Percentiles rank a stretch among this genome's conserved stretches.
Conservation (phyloP, 2,113 vertebrate species). For the Peucedramus taeniatus region DNA sequence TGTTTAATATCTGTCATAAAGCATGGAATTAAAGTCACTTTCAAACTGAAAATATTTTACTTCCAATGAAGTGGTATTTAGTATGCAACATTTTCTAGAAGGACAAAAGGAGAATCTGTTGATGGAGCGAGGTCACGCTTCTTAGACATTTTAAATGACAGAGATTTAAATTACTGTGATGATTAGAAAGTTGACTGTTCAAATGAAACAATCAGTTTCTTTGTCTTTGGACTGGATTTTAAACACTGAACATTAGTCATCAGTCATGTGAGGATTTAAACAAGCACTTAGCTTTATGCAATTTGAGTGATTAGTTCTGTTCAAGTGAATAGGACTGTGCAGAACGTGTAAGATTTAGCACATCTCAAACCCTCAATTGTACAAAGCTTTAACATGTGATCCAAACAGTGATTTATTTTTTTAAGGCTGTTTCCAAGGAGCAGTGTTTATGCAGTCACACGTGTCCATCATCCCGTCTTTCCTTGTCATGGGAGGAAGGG, state of each 20-base stretch:
- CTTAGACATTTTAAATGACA: background rate
- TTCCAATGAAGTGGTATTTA: background rate
- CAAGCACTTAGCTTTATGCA: conserved; percentile 54
- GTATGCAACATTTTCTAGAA: background rate
- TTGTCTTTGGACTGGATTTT: conserved; percentile 32
- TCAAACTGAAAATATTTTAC: background rate
- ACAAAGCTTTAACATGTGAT: conserved; percentile 23
- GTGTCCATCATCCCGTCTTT: background rate
- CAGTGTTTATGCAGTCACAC: background rate
- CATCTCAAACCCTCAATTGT: conserved; percentile 40
- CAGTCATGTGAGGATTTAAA: conserved; percentile 61
- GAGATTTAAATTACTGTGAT: background rate
- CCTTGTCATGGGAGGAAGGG: fast-evolving
- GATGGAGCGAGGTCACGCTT: background rate
- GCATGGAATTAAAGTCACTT: background rate
- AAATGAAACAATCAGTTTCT: conserved; percentile 27
- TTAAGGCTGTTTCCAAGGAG: background rate
- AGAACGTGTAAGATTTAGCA: background rate
- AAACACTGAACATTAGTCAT: conserved; percentile 48
- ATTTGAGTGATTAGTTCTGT: conserved; percentile 50
- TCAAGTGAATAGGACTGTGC: conserved; percentile 25
- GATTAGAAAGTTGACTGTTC: background rate
- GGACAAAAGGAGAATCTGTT: background rate
- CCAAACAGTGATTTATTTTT: background rate
- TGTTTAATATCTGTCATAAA: background rate